phyloP scores from a whole-genome alignment of 2,113 vertebrate species.

The Acanthochromis polyacanthus region DNA sequence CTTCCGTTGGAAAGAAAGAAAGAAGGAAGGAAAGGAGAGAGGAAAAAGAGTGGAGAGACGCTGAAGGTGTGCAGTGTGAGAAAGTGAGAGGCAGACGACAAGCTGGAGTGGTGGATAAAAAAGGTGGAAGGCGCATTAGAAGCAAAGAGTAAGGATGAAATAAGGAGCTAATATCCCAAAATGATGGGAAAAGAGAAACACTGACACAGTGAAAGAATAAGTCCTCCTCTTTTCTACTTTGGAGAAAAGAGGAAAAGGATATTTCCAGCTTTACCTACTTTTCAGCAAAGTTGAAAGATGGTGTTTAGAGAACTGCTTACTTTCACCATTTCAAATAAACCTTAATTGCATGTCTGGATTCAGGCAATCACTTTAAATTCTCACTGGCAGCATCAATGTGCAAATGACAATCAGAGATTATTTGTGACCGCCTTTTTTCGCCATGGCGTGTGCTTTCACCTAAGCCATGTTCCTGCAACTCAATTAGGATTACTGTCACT shows the following conservation, averaged over 20 bases:
- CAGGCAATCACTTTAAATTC: slow-evolving; percentile 38
- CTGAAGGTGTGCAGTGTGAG: not conserved
- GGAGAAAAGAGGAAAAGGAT: not conserved
- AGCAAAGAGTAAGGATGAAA: not conserved
- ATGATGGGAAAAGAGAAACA: not conserved
- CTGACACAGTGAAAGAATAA: not conserved
- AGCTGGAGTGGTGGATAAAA: not conserved
- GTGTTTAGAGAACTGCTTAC: slow-evolving; percentile 33
- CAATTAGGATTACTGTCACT: slow-evolving; percentile 36
- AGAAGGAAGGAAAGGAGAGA: slow-evolving; percentile 4
- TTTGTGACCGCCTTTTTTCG: slow-evolving; percentile 7
- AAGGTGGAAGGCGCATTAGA: slow-evolving; percentile 15
- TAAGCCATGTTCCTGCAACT: slow-evolving; percentile 34
- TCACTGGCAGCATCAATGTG: slow-evolving; percentile 3
- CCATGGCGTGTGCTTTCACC: slow-evolving; percentile 4
- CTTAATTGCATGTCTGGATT: slow-evolving; percentile 60
- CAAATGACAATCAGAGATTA: slow-evolving; percentile 25
- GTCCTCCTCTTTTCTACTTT: slow-evolving; percentile 1
- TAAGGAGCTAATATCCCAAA: not conserved
- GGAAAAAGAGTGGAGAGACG: not conserved
- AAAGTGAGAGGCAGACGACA: slow-evolving; percentile 2
- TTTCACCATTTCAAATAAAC: slow-evolving; percentile 45
- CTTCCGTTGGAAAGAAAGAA: slow-evolving; percentile 29
- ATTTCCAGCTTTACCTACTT: slow-evolving; percentile 31
- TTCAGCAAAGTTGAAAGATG: slow-evolving; percentile 20